Percentiles rank a stretch among this genome's conserved stretches.
Conservation (phyloP, 23 tunicate genomes). For the Ciona savignyi region DNA sequence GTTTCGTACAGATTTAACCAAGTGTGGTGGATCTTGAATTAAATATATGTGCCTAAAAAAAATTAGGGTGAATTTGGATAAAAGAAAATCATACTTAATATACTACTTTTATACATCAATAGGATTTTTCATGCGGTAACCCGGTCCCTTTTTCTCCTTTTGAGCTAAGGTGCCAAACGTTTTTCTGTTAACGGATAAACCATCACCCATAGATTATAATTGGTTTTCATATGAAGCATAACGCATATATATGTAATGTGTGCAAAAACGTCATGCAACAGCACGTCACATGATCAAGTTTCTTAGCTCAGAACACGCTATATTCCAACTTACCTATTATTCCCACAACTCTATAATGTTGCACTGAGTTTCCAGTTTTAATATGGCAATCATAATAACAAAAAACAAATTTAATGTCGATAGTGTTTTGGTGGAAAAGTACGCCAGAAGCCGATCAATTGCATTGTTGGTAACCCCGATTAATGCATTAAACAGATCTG, state of each 20-base stretch:
- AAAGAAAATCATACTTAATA: neutral
- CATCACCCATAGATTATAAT: neutral
- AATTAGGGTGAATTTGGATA: neutral
- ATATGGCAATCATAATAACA: neutral
- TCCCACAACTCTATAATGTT: too few species aligned
- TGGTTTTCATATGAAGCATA: too few species aligned
- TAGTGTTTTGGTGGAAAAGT: neutral
- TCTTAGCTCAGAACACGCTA: too few species aligned
- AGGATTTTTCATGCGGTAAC: neutral
- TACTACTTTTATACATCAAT: neutral
- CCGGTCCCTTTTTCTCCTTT: neutral
- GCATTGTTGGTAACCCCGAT: neutral
- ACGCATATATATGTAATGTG: too few species aligned
- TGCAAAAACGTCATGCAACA: too few species aligned
- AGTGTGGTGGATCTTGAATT: neutral
- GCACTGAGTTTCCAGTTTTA: neutral
- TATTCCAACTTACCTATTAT: neutral
- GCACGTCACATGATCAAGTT: too few species aligned
- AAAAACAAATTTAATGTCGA: neutral
- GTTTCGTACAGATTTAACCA: neutral
- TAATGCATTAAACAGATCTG: too few species aligned
- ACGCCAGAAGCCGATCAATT: neutral
- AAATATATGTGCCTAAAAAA: neutral
- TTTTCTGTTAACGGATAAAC: neutral
- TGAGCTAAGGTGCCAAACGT: neutral